Conservation (phyloP, 2,888 invertebrate genomes). For the Andrena flavipes region DNA sequence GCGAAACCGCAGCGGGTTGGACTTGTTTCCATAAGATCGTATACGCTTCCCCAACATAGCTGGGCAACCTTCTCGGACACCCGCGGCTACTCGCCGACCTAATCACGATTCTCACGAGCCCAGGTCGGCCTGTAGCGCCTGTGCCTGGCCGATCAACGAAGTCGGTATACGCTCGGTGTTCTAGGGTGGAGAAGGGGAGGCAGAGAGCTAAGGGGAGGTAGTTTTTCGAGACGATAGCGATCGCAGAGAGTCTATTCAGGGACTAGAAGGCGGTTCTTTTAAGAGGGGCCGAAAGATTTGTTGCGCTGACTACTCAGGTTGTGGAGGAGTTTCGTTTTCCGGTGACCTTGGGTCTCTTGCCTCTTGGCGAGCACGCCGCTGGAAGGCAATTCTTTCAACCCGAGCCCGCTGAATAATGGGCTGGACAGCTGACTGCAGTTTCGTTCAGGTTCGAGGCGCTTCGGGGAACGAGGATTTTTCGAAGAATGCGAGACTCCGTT, state of each 20-base stretch:
- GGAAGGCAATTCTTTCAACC: background rate
- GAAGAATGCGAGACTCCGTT: background rate
- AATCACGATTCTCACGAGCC: constrained; percentile 55
- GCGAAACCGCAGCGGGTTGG: constrained; percentile 69
- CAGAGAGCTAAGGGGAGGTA: background rate
- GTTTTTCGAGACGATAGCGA: constrained; percentile 10
- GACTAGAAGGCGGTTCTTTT: background rate
- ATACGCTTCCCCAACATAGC: constrained; percentile 40
- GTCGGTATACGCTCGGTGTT: constrained; percentile 44
- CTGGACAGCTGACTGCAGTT: constrained; percentile 1
- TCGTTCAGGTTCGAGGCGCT: background rate
- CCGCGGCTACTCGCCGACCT: constrained; percentile 59
- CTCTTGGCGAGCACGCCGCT: background rate
- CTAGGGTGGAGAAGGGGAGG: constrained; percentile 14
- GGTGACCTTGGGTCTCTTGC: constrained; percentile 35
- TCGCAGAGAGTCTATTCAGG: constrained; percentile 24
- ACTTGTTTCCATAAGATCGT: constrained; percentile 71
- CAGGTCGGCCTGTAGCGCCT: constrained; percentile 23
- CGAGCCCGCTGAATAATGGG: constrained; percentile 3
- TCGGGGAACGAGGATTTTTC: constrained; percentile 1
- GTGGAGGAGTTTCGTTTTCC: constrained; percentile 45
- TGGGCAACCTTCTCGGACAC: constrained; percentile 47
- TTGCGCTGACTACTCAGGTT: background rate
- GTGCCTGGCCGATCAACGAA: constrained; percentile 6
- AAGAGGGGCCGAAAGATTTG: background rate